A percentile compares a stretch with the other conserved stretches of the same genome.
phyloP scores from a whole-genome alignment of 2,113 vertebrate species.

The Lepisosteus osseus region DNA sequence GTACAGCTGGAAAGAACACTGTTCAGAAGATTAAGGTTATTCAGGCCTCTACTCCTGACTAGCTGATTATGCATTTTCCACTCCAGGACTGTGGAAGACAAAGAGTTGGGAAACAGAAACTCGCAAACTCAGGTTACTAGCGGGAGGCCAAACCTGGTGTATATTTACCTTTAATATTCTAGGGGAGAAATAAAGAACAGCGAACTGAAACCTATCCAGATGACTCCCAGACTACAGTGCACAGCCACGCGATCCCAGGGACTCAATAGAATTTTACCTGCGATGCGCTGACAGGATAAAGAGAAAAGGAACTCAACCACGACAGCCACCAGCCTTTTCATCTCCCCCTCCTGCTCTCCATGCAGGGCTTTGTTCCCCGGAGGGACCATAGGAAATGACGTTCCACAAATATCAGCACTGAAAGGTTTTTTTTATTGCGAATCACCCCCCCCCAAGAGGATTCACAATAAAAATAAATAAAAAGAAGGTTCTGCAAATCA shows the following conservation, averaged over 20 bases:
- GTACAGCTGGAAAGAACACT: no score
- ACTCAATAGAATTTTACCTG: constrained; percentile 26
- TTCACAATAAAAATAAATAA: no score
- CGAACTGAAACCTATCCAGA: constrained; percentile 39
- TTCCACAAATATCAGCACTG: no score
- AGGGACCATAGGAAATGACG: no score
- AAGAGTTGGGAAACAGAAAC: constrained; percentile 39
- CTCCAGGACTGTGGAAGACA: constrained; percentile 6
- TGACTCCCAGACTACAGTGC: constrained; percentile 26
- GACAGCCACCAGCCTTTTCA: background rate
- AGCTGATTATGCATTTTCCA: constrained; percentile 12
- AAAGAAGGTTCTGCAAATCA: no score
- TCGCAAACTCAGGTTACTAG: constrained; percentile 39
- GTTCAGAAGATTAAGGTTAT: no score
- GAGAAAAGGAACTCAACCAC: constrained; percentile 24
- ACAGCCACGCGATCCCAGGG: constrained; percentile 30
- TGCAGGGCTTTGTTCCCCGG: no score
- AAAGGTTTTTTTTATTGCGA: no score
- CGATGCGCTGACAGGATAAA: constrained; percentile 22
- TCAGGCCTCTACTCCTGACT: background rate
- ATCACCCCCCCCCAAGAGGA: no score
- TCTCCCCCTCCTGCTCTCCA: background rate
- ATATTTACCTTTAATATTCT: constrained; percentile 49
- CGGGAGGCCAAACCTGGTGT: constrained; percentile 31
- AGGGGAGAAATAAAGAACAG: constrained; percentile 38